Conservation (phyloP, 2,888 invertebrate genomes). For the Macrophya annulata region DNA sequence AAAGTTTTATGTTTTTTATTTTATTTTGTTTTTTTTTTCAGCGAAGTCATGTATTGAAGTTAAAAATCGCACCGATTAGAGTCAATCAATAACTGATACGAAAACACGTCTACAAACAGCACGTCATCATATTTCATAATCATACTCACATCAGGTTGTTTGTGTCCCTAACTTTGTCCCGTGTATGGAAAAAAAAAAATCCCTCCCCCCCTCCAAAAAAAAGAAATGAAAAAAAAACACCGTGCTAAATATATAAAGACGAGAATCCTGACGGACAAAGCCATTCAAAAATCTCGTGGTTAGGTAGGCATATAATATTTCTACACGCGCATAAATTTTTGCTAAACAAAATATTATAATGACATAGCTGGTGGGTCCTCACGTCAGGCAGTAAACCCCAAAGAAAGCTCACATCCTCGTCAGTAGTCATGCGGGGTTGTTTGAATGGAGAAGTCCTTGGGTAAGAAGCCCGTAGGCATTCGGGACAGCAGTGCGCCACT, state of each 20-base stretch:
- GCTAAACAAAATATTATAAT: background rate
- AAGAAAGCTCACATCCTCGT: slow-evolving; percentile 34
- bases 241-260: background rate
- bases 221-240: background rate
- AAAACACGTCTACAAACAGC: background rate
- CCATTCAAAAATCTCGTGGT: background rate
- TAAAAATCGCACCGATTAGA: background rate
- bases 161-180: background rate
- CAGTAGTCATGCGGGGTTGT: slow-evolving; percentile 5
- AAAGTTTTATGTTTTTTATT: background rate
- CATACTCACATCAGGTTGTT: slow-evolving; percentile 7
- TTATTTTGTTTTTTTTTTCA: background rate
- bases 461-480: slow-evolving; percentile 25
- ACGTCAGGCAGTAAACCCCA: slow-evolving; percentile 10
- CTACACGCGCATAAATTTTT: background rate
- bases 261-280: background rate
- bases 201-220: no score
- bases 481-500: background rate
- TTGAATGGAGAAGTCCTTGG: slow-evolving; percentile 17
- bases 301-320: background rate
- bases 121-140: background rate
- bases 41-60: background rate
- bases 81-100: slow-evolving; percentile 5
- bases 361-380: background rate
- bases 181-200: background rate